Evolutionary conservation across 2,113 vertebrate species (phyloP), one percentile per base, ranked within the genome.

Genomic region (Amblyornis subalaris): DNA sequence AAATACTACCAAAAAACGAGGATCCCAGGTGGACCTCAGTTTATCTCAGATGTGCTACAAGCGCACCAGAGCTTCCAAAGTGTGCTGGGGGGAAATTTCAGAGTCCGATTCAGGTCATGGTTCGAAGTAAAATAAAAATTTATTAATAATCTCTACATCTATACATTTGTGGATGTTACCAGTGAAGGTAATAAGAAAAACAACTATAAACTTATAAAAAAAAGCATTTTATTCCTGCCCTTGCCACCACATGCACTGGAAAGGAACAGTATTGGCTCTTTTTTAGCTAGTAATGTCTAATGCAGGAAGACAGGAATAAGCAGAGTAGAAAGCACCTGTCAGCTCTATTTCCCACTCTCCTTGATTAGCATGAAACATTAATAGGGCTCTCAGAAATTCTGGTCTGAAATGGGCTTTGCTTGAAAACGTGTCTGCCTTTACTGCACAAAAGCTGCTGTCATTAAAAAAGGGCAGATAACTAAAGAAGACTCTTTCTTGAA

Each of bases 321-420:
- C 99, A 99, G 99, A 98, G 98, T 99, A 99, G 99, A 99, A 99
- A 98, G 98, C 98, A 98, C 98, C 99, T 99, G 99, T 99, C 99
- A 99, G 98, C 98, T 99, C 98, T 98, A 98, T 98, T 99, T 99
- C 98, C 97, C 98, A 93, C 98, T 97, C 98, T 96, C 97, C 98
- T 98, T 99, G 99, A 99, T 99, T 99, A 99, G 98, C 98, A 99
- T 99, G 98, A 99, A 99, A 99, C 98, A 99, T 99, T 99, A 99
- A 99, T 99, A 98, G 98, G 96, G 98, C 98, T 98, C 97, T 98
- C 98, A 98, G 97, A 98, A 98, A 98, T 98, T 98, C 98, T 96
- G 94, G 97, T 94, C 98, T 98, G 98, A 99, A 98, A 98, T 98
- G 97, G 97, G 97, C 96, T 98, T 97, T 97, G 97, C 97, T 96